Evolutionary conservation across 2,113 vertebrate genomes (phyloP).

Genomic region (Gracilinanus agilis): DNA sequence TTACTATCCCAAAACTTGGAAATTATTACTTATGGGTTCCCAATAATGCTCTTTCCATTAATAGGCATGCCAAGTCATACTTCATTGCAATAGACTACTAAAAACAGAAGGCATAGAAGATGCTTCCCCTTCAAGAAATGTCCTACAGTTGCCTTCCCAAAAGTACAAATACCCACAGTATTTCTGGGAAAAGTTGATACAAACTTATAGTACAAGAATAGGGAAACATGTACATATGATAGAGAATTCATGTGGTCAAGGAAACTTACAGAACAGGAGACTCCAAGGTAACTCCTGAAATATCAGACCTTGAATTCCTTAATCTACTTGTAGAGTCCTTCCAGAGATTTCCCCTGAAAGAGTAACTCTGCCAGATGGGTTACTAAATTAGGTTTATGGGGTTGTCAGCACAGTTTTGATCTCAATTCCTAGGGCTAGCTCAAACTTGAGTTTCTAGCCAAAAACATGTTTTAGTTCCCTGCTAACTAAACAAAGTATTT

Average conservation of each 20-base stretch:
- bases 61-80: not conserved
- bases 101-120: not conserved
- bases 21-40: not conserved
- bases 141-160: not conserved
- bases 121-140: not conserved
- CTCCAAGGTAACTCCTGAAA: not conserved
- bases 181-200: not conserved
- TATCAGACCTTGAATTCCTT: not conserved
- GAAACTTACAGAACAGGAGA: not conserved
- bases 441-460: not conserved
- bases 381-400: not conserved
- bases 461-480: not conserved
- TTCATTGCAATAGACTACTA: not conserved
- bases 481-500: not conserved
- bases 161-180: not conserved
- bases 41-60: not conserved
- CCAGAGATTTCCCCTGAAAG: not conserved
- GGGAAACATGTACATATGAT: not conserved
- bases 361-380: not conserved
- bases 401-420: not conserved
- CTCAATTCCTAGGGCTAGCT: not conserved
- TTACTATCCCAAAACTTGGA: not conserved
- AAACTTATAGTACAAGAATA: not conserved
- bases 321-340: not conserved
- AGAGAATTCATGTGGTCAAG: not conserved